Conservation (phyloP, 2,797 vertebrate species). For the Furcifer pardalis region DNA sequence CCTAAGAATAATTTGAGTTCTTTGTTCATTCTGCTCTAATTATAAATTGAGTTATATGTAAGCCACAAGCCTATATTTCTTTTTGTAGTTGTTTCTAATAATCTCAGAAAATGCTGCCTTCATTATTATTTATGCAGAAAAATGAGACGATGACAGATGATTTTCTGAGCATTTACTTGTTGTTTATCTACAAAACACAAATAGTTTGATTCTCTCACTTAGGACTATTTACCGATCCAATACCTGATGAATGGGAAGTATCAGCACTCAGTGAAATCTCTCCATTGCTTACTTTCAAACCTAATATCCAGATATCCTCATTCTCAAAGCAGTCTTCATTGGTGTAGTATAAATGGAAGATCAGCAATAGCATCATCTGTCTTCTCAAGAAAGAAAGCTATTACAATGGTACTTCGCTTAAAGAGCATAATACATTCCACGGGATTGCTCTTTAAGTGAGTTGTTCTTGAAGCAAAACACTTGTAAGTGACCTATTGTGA, state of each 20-base stretch:
- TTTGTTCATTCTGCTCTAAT: conserved; percentile 61
- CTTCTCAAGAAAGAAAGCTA: conserved; percentile 44
- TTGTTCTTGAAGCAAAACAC: too few relatives aligned
- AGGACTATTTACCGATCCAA: conserved; percentile 74
- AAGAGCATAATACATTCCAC: too few relatives aligned
- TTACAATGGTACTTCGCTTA: too few relatives aligned
- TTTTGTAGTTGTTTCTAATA: conserved; percentile 52
- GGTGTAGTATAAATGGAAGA: conserved; percentile 54
- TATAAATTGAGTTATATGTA: conserved; percentile 68
- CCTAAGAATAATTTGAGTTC: conserved; percentile 43
- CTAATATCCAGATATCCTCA: conserved; percentile 50
- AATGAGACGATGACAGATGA: conserved; percentile 79
- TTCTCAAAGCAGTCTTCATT: conserved; percentile 54
- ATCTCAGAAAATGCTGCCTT: conserved; percentile 72
- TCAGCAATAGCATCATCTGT: conserved; percentile 3
- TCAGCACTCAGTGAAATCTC: conserved; percentile 57
- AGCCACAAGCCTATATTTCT: conserved; percentile 51
- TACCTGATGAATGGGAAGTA: conserved; percentile 77
- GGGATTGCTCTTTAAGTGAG: too few relatives aligned
- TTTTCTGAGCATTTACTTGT: conserved; percentile 76
- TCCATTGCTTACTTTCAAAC: conserved; percentile 54
- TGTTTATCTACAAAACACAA: conserved; percentile 76
- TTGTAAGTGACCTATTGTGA: too few relatives aligned
- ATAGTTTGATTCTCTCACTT: conserved; percentile 77
- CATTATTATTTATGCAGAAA: conserved; percentile 73